Conservation (phyloP, 2,797 vertebrate species). For the Mus spretus region DNA sequence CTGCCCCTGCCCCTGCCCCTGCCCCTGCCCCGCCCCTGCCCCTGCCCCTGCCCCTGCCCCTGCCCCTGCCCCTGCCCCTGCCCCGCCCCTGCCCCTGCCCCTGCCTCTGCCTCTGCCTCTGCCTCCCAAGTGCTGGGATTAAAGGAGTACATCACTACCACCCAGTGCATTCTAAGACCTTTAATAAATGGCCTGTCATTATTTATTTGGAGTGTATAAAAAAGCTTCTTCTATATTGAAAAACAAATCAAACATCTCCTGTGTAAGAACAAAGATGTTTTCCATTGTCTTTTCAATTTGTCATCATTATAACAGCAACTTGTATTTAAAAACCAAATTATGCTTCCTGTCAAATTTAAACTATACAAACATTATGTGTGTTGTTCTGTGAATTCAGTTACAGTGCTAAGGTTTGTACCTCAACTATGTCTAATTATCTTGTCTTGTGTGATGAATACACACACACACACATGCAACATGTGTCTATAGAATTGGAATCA, state of each 20-base stretch:
- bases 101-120: no score
- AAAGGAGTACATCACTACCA: background rate
- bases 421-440: background rate
- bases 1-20: background rate
- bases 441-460: background rate
- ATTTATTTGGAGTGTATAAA: background rate
- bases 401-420: background rate
- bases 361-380: background rate
- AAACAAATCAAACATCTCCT: slow-evolving; percentile 30
- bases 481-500: background rate
- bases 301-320: slow-evolving; percentile 1
- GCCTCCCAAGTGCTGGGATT: background rate
- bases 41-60: background rate
- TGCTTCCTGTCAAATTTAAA: slow-evolving; percentile 52
- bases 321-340: slow-evolving; percentile 57
- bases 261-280: background rate
- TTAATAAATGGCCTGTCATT: background rate
- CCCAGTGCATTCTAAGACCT: background rate
- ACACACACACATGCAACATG: background rate
- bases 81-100: background rate
- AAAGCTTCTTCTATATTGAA: slow-evolving; percentile 35
- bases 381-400: background rate
- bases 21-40: background rate
- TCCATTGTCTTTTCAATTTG: slow-evolving; percentile 11
- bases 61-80: background rate